These are phyloP conservation scores for Lasius platythorax DNA, from an alignment of 2,888 invertebrate species.

Conservation along the genomic window DNA sequence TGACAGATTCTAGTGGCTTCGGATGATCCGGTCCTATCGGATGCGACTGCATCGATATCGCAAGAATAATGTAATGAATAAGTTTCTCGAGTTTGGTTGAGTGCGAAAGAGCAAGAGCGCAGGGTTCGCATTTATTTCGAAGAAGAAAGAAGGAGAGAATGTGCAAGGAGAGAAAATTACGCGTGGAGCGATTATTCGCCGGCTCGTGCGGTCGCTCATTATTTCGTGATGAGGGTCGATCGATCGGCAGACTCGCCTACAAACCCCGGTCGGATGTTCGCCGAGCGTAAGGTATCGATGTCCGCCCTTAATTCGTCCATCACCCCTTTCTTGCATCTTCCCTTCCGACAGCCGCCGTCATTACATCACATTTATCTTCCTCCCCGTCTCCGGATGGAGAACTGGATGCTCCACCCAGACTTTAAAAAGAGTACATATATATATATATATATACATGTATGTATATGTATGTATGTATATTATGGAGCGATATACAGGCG, in stretches of 20 bases:
- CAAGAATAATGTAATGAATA: neutral
- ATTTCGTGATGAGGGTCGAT: conserved; percentile 47
- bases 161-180: conserved; percentile 29
- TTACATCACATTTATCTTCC: conserved; percentile 52
- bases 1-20: neutral
- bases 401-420: neutral
- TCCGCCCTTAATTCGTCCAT: conserved; percentile 50
- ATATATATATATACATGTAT: neutral
- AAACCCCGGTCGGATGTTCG: conserved; percentile 33
- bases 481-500: neutral
- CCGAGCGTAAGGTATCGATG: conserved; percentile 39
- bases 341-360: conserved; percentile 27
- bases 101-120: neutral
- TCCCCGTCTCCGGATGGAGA: conserved; percentile 7
- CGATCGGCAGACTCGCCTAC: conserved; percentile 48
- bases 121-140: neutral
- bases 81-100: neutral
- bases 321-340: conserved; percentile 42
- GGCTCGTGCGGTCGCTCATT: conserved; percentile 30
- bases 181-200: conserved; percentile 32
- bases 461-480: neutral
- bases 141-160: neutral
- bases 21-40: neutral
- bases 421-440: neutral
- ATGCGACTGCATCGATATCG: no score